A percentile compares a stretch with the other conserved stretches of the same genome.
These are phyloP conservation scores for Stegodyphus mimosarum DNA, from an alignment of 1,140 invertebrate species.

Conservation along the genomic window DNA sequence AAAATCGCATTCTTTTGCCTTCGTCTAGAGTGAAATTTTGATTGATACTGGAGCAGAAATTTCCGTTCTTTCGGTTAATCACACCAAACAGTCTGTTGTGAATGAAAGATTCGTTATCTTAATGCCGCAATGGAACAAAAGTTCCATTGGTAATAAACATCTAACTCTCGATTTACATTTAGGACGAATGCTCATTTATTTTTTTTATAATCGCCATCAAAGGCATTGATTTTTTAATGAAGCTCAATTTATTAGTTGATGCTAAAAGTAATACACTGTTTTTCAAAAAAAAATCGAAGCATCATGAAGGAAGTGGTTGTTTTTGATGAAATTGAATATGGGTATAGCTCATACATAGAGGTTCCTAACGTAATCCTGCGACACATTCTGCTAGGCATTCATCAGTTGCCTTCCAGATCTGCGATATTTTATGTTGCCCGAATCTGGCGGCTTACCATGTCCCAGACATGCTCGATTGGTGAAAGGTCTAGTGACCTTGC, in stretches of 20 bases:
- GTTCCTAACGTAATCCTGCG: too few species aligned
- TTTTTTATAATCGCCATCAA: slow-evolving; percentile 49
- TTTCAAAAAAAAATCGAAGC: too few species aligned
- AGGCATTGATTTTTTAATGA: slow-evolving; percentile 38
- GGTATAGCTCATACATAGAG: too few species aligned
- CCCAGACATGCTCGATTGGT: too few species aligned
- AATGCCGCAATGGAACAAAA: slow-evolving; percentile 38
- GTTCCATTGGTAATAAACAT: slow-evolving; percentile 23
- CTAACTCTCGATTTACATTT: slow-evolving; percentile 33
- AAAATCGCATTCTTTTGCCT: not conserved
- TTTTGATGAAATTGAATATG: too few species aligned
- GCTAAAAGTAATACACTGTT: slow-evolving; percentile 3
- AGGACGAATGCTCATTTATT: not conserved
- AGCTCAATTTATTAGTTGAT: slow-evolving; percentile 38
- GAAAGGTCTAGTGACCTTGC: too few species aligned
- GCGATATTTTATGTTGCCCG: too few species aligned
- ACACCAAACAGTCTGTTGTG: too few species aligned
- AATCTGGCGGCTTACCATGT: too few species aligned
- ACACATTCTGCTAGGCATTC: too few species aligned
- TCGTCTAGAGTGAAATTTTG: slow-evolving; percentile 7
- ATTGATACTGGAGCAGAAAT: slow-evolving; percentile 46
- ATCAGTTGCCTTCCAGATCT: too few species aligned
- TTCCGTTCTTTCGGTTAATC: not conserved
- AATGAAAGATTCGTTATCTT: not conserved
- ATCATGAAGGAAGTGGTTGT: too few species aligned